Evolutionary conservation across 2,113 vertebrate species (phyloP).

Genomic region (Motacilla tschutschensis): DNA sequence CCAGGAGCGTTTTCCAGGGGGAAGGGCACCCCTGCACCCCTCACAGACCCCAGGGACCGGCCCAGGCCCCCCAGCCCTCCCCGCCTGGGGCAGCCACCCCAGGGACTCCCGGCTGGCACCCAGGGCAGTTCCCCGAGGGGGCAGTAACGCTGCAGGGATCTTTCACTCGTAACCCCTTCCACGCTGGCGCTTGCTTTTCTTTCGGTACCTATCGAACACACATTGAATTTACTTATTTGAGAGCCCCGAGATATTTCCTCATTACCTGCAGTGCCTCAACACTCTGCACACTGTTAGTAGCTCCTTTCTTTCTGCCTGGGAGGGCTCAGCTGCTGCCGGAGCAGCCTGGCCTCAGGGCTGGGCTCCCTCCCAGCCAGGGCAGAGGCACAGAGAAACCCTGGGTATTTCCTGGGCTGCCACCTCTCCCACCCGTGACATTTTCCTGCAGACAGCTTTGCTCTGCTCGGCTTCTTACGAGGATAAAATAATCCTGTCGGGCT

Average conservation of each 20-base stretch:
- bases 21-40: neutral
- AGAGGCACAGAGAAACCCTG: neutral
- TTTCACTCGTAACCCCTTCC: neutral
- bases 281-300: neutral
- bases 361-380: neutral
- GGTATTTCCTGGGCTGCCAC: neutral
- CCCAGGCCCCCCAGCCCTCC: neutral
- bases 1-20: fast-evolving
- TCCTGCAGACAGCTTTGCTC: neutral
- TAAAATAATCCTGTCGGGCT: neutral
- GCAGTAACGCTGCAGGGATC: neutral
- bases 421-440: neutral
- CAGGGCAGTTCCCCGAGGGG: neutral
- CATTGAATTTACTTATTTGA: slow-evolving; percentile 25
- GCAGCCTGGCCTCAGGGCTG: neutral
- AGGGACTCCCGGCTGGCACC: neutral
- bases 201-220: neutral
- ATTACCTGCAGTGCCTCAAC: neutral
- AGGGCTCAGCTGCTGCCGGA: neutral
- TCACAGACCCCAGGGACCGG: fast-evolving
- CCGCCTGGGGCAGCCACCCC: fast-evolving
- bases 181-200: slow-evolving; percentile 1
- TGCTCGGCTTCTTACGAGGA: neutral
- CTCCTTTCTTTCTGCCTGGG: neutral
- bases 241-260: neutral